Percentiles rank a stretch among this genome's conserved stretches.
Evolutionary conservation across 2,888 invertebrate species (phyloP).

Genomic region (Spialia ferax): DNA sequence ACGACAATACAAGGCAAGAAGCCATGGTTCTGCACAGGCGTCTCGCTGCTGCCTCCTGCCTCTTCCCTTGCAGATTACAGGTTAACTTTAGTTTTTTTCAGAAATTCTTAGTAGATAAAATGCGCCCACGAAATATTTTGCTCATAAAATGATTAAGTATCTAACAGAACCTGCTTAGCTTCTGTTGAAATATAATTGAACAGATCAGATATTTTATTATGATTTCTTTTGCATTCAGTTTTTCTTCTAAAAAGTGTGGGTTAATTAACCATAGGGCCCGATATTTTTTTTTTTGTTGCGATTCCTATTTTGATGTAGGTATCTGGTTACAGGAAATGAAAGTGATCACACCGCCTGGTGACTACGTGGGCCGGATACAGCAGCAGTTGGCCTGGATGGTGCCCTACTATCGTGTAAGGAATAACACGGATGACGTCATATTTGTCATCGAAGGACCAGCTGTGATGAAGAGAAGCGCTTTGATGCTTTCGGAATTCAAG

Average conservation of each 20-base stretch:
- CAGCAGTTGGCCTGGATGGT: conserved; percentile 89
- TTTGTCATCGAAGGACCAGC: conserved; percentile 92
- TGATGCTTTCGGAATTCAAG: conserved; percentile 73
- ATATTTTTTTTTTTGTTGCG: too few species aligned
- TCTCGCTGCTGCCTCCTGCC: conserved; percentile 90
- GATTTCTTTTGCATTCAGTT: too few species aligned
- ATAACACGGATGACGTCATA: conserved; percentile 87
- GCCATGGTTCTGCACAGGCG: conserved; percentile 91
- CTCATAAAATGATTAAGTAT: too few species aligned
- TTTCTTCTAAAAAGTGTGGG: too few species aligned
- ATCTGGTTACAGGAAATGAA: conserved; percentile 84
- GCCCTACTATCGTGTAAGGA: conserved; percentile 90
- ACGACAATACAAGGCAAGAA: conserved; percentile 94
- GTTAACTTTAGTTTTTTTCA: conserved; percentile 60
- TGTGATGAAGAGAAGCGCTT: conserved; percentile 68
- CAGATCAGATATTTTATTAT: too few species aligned
- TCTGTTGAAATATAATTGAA: too few species aligned
- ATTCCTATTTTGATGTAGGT: too few species aligned
- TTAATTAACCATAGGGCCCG: not conserved
- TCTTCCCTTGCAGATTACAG: conserved; percentile 91
- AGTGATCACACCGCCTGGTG: conserved; percentile 91
- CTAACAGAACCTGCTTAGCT: too few species aligned
- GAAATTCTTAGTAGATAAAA: too few species aligned
- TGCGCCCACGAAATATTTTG: too few species aligned
- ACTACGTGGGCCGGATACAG: conserved; percentile 89